Percentiles rank a stretch among this genome's conserved stretches.
These are phyloP conservation scores for Tenualosa ilisha DNA, from an alignment of 2,797 vertebrate genomes.

Conservation along the genomic window DNA sequence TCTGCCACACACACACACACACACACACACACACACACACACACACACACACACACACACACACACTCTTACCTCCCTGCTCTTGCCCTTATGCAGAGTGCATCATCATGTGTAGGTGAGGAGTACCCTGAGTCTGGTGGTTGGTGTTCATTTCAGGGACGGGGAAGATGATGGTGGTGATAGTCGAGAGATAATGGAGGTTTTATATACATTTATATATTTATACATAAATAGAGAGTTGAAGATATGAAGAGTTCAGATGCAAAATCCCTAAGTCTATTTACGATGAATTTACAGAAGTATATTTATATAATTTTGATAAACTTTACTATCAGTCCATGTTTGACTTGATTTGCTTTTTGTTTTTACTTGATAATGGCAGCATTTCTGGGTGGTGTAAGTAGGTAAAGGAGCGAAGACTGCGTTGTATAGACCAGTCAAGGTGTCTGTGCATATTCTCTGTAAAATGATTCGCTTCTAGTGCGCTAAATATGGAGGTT, in stretches of 20 bases:
- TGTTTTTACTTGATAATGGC: not conserved
- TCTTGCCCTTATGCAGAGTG: not conserved
- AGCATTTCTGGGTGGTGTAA: not conserved
- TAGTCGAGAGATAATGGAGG: not conserved
- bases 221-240: no score
- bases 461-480: no score
- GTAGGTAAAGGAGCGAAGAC: not conserved
- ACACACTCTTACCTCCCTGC: not conserved
- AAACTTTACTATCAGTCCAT: no score
- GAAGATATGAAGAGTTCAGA: no score
- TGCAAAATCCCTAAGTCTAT: no score
- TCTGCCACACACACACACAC: conserved; percentile 54
- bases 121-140: not conserved
- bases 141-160: not conserved
- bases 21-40: conserved; percentile 25
- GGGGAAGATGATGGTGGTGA: not conserved
- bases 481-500: no score
- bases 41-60: conserved; percentile 33
- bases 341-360: no score
- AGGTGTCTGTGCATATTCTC: no score
- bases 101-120: not conserved
- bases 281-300: no score
- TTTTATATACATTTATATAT: not conserved
- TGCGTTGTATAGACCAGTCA: not conserved
- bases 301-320: no score